A percentile compares a stretch with the other conserved stretches of the same genome.
These are phyloP conservation scores for Gasteruption jaculator DNA, from an alignment of 2,888 invertebrate genomes.

Conservation along the genomic window DNA sequence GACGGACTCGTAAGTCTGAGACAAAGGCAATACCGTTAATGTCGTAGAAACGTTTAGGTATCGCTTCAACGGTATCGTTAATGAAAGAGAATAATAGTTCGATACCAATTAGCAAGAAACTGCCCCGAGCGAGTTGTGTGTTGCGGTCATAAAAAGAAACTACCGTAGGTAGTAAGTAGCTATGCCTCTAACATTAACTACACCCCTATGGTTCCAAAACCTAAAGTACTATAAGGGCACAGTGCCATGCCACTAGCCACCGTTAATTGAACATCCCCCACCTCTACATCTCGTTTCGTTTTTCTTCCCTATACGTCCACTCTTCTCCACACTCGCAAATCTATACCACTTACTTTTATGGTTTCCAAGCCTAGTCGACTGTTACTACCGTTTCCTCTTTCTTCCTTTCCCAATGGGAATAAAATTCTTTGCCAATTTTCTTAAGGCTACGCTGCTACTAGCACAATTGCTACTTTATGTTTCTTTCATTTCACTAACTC, in stretches of 20 bases:
- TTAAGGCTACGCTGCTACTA: background rate
- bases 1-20: too few species aligned
- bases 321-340: constrained; percentile 31
- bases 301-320: constrained; percentile 3
- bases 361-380: constrained; percentile 43
- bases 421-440: constrained; percentile 33
- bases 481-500: background rate
- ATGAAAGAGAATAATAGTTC: constrained; percentile 50
- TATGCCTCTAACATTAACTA: constrained; percentile 49
- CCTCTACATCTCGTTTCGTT: constrained; percentile 13
- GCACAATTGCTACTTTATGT: background rate
- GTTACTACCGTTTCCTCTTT: constrained; percentile 21
- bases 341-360: constrained; percentile 52
- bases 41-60: too few species aligned
- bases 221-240: too few species aligned
- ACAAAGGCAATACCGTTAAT: too few species aligned
- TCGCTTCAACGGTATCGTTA: constrained; percentile 35
- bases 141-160: constrained; percentile 49
- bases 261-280: constrained; percentile 48
- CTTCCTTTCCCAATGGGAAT: constrained; percentile 33
- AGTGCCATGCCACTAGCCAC: constrained; percentile 39
- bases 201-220: too few species aligned
- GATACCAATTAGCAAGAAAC: constrained; percentile 51
- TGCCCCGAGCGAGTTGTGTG: constrained; percentile 31
- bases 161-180: constrained; percentile 49